Base-by-base conservation (phyloP, 2,888 invertebrate genomes). In the Melolontha melolontha region DNA sequence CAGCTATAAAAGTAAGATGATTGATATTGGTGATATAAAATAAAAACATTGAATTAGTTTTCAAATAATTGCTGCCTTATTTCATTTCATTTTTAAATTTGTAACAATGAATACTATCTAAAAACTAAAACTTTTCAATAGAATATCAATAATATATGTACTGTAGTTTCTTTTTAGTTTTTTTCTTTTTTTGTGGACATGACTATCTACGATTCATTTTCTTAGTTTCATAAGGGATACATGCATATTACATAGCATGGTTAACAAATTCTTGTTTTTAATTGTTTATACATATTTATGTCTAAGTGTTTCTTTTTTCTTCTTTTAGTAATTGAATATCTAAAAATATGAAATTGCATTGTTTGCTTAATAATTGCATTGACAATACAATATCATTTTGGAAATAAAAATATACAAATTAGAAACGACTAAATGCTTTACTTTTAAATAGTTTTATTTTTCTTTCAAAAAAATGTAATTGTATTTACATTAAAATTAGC, bases 241-340 rank as follows among this genome's bases (percentile, higher is more conserved):
- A 83, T 82, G 82, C 82, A 81, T 81, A 70, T 83, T 82, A 81
- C 81, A 78, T 70, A 79, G 82, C 82, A 82, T 80, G 81, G 76
- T 77, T 79, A 81, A 81, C 80, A 81, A 79, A 77, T 79, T 76
- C 74, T 72, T 34, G 27, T 59, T 59, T 59, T 44, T 44, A 41
- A 16, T 47, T 62, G 47, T 73, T 74, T 73, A 76, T 76, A 77
- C 75, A 75, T 70, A 52, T 70, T 73, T 74, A 73, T 72, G 73
- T 34, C 76, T 79, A 72, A 72, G 75, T 72, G 70, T 71, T 69
- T 68, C 63, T 67, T 68, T 69, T 66, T 29, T 34, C 17, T 54
- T 64, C 10, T 5, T 27, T 22, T 27, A 22, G 34, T 52, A 67
- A 65, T 73, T 76, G 74, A 78, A 77, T 77, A 74, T 75, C 76